Evolutionary conservation across 2,113 vertebrate species (phyloP).

Genomic region (Catharus bicknelli): DNA sequence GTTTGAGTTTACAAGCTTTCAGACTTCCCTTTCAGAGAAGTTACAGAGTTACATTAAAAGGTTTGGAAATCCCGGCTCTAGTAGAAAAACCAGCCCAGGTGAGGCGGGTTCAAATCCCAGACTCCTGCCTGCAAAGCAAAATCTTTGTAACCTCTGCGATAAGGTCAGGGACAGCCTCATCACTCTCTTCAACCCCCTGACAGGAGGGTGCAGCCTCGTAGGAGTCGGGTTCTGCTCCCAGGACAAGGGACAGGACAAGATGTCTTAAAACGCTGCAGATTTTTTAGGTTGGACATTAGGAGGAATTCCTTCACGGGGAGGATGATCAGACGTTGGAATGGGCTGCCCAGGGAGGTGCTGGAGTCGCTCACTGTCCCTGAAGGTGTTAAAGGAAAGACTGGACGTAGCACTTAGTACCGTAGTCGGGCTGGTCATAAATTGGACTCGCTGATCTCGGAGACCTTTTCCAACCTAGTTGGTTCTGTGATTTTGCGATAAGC

Average conservation of each 20-base stretch:
- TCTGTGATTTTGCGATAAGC: neutral
- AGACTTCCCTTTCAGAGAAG: neutral
- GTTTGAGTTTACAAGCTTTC: neutral
- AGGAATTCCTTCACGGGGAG: neutral
- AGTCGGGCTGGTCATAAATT: too few species aligned
- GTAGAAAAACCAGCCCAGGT: fast-evolving
- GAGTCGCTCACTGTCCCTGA: too few species aligned
- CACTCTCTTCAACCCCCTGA: fast-evolving
- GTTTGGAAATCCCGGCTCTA: neutral
- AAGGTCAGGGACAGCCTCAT: neutral
- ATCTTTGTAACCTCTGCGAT: neutral
- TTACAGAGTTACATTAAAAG: neutral
- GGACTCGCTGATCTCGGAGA: neutral
- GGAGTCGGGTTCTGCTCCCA: neutral
- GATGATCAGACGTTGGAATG: neutral
- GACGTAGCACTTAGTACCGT: fast-evolving
- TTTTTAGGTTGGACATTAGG: neutral
- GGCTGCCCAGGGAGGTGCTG: neutral
- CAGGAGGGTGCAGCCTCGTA: neutral
- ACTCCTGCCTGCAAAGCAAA: neutral
- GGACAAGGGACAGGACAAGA: too few species aligned
- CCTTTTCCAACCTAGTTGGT: neutral
- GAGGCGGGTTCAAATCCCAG: fast-evolving
- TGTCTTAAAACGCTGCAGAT: neutral
- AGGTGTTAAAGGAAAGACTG: neutral